phyloP scores from a whole-genome alignment of 1,140 invertebrate species.

The Rhagoletis pomonella region DNA sequence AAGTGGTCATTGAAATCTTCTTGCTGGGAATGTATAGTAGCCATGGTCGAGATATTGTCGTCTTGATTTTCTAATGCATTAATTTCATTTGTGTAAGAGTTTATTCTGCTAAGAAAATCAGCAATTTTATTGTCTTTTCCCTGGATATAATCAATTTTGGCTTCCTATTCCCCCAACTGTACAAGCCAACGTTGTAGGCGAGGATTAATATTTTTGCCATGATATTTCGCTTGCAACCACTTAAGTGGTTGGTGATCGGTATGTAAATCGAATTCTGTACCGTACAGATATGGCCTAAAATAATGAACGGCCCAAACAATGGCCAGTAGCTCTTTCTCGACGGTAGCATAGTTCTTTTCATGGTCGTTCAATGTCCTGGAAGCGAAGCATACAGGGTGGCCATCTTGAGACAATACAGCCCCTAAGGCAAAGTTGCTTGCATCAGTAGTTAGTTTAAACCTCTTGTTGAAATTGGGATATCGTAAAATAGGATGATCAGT shows the following conservation, averaged over 20 bases:
- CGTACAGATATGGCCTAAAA: conserved; percentile 75
- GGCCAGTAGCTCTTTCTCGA: conserved; percentile 74
- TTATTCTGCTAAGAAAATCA: conserved; percentile 60
- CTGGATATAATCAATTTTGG: conserved; percentile 72
- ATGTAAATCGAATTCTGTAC: conserved; percentile 74
- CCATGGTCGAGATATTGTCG: not conserved
- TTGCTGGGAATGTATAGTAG: no score
- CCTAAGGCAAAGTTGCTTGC: conserved; percentile 61
- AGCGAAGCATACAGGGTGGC: conserved; percentile 69
- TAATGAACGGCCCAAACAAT: conserved; percentile 74
- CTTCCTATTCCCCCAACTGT: conserved; percentile 74
- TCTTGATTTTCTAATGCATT: not conserved
- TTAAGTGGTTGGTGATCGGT: conserved; percentile 72
- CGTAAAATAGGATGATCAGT: no score
- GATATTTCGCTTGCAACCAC: conserved; percentile 73
- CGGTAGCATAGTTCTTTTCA: conserved; percentile 73
- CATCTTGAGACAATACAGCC: conserved; percentile 66
- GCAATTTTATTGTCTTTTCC: conserved; percentile 69
- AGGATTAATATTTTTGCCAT: conserved; percentile 72
- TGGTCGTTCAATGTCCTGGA: conserved; percentile 71
- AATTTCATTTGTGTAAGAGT: no score
- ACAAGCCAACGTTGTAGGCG: conserved; percentile 74
- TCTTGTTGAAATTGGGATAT: no score
- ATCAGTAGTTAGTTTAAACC: conserved; percentile 59
- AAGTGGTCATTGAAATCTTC: not conserved